These are phyloP conservation scores for Spilogale gracilis DNA, from an alignment of 2,113 vertebrate species.

Conservation along the genomic window DNA sequence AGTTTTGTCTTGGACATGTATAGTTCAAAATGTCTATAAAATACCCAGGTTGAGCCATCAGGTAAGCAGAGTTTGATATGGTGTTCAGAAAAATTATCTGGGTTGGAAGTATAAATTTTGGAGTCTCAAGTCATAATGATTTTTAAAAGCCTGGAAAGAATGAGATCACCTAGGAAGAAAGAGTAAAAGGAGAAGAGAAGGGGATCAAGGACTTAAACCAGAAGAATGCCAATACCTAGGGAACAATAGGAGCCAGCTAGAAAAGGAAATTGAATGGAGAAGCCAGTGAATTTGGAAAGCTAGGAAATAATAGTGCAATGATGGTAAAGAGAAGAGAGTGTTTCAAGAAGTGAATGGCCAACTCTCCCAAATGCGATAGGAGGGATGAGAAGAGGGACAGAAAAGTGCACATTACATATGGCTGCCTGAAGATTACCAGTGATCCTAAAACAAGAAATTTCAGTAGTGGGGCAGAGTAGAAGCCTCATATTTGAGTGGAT, in stretches of 20 bases:
- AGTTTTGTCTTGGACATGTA: background rate
- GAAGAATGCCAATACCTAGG: background rate
- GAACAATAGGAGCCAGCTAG: background rate
- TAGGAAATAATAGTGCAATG: background rate
- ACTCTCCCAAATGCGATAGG: background rate
- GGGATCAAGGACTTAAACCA: background rate
- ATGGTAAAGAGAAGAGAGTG: background rate
- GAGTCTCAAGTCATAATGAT: background rate
- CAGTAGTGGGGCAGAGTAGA: background rate
- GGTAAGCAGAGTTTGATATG: background rate
- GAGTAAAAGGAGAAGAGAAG: background rate
- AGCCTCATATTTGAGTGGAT: background rate
- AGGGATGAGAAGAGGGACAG: background rate
- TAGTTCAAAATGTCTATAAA: background rate
- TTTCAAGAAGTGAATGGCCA: background rate
- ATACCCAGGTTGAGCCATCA: background rate
- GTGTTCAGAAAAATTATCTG: background rate
- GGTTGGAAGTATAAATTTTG: background rate
- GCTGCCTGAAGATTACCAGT: no score
- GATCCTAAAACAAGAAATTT: background rate
- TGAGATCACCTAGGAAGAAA: background rate
- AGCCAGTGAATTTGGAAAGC: background rate
- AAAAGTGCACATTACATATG: background rate
- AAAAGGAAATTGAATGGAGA: background rate
- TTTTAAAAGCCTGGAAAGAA: background rate